Conservation (phyloP, 2,113 vertebrate genomes). For the Cisticola juncidis region DNA sequence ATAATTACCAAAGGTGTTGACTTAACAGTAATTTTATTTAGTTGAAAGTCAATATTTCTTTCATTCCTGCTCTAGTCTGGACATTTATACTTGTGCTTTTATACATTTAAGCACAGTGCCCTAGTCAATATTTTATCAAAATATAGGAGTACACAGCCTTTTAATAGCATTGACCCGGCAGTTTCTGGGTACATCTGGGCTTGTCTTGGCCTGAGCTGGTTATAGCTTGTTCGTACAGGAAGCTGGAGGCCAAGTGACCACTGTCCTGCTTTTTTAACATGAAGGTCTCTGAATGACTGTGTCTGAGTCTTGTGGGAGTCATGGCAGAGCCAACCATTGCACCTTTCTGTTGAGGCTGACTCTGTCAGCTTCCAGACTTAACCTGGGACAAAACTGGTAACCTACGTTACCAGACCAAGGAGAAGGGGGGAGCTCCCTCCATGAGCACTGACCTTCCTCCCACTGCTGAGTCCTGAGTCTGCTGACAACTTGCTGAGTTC, state of each 20-base stretch:
- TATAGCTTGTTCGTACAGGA: accelerated
- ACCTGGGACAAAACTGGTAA: background rate
- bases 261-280: background rate
- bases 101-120: background rate
- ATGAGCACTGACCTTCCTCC: background rate
- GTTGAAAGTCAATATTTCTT: background rate
- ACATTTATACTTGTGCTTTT: background rate
- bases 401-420: accelerated
- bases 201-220: background rate
- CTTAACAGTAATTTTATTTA: background rate
- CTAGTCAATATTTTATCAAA: background rate
- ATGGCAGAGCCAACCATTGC: background rate
- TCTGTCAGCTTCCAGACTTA: background rate
- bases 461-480: background rate
- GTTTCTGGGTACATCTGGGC: background rate
- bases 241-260: background rate
- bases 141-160: background rate
- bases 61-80: background rate
- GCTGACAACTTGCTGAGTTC: background rate
- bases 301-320: background rate
- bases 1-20: background rate
- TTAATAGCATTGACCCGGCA: background rate
- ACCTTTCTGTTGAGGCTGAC: background rate
- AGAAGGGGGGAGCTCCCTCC: no score
- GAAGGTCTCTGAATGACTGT: background rate